These are phyloP conservation scores for Caenorhabditis japonica DNA, from an alignment of 2,888 invertebrate genomes.

Conservation along the genomic window DNA sequence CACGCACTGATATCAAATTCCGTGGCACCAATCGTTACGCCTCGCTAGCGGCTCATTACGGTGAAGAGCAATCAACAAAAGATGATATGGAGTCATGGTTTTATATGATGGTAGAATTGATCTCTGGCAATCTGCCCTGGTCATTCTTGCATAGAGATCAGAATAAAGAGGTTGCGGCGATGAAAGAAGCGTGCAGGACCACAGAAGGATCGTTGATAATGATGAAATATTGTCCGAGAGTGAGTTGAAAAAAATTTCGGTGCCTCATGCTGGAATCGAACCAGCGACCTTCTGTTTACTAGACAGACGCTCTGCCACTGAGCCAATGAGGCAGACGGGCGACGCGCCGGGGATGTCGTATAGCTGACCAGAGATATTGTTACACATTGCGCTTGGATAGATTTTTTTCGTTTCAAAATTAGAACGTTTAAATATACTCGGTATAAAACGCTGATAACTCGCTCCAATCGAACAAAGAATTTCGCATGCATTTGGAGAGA, in stretches of 20 bases:
- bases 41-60: slow-evolving; percentile 71
- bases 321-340: slow-evolving; percentile 68
- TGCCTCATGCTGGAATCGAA: slow-evolving; percentile 77
- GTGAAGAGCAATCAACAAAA: slow-evolving; percentile 73
- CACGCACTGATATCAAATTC: slow-evolving; percentile 58
- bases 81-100: slow-evolving; percentile 76
- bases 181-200: slow-evolving; percentile 70
- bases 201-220: slow-evolving; percentile 62
- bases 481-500: too few relatives aligned
- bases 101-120: slow-evolving; percentile 71
- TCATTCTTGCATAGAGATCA: slow-evolving; percentile 64
- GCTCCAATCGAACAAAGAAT: too few relatives aligned
- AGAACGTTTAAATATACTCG: too few relatives aligned
- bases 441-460: too few relatives aligned
- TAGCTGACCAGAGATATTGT: slow-evolving; percentile 71
- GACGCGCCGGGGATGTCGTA: neutral
- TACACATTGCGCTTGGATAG: too few relatives aligned
- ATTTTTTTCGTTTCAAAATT: too few relatives aligned
- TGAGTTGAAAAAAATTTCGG: slow-evolving; percentile 38
- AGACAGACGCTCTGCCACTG: slow-evolving; percentile 77
- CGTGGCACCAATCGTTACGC: slow-evolving; percentile 74
- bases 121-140: slow-evolving; percentile 73
- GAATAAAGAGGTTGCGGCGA: slow-evolving; percentile 61
- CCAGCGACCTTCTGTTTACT: slow-evolving; percentile 77
- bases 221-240: slow-evolving; percentile 57